Evolutionary conservation across 2,113 vertebrate genomes (phyloP).

Genomic region (Castor canadensis): DNA sequence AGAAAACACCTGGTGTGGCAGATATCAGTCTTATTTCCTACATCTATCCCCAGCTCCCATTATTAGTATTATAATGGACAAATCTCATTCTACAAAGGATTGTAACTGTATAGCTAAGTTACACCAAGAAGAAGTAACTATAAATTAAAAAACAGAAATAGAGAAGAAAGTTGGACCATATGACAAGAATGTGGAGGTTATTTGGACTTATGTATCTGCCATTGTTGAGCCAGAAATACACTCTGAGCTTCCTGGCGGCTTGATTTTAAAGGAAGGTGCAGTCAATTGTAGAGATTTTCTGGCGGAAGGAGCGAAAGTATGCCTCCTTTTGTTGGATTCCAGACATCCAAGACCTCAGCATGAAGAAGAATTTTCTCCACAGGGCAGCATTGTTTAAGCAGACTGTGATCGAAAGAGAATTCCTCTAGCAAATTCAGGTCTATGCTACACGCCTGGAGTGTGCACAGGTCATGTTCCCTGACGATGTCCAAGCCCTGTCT

Average conservation of each 20-base stretch:
- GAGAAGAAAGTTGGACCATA: background rate
- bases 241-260: slow-evolving; percentile 36
- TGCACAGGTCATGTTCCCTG: background rate
- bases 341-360: background rate
- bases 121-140: too few relatives aligned
- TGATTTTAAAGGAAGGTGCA: background rate
- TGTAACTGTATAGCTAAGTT: too few relatives aligned
- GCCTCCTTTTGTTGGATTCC: background rate
- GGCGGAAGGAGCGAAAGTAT: background rate
- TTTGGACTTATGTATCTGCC: background rate
- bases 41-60: too few relatives aligned
- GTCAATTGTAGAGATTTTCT: background rate
- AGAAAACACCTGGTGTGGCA: background rate
- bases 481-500: background rate
- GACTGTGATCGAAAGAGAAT: background rate
- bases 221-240: background rate
- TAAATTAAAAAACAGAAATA: background rate
- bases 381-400: background rate
- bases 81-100: too few relatives aligned
- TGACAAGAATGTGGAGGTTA: background rate
- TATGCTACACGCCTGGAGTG: background rate
- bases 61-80: too few relatives aligned
- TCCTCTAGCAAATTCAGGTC: background rate
- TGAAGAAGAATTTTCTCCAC: background rate
- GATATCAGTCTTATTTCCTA: accelerated